Base-by-base conservation (phyloP, 2,797 vertebrate genomes). In the Clamator glandarius region DNA sequence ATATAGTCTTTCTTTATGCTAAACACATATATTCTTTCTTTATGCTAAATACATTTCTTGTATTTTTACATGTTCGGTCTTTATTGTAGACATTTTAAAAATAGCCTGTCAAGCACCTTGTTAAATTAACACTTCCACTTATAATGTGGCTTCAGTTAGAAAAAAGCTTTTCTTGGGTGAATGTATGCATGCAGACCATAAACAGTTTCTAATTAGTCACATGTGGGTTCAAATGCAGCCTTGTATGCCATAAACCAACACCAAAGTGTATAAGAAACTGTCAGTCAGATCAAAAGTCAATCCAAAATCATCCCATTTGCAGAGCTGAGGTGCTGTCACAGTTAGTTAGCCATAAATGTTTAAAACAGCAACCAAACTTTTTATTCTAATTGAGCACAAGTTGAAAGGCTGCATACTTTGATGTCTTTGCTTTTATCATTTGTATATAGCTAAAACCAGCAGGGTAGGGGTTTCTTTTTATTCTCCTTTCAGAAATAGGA, bases 261-360 rank as follows among this genome's bases (percentile, higher is more conserved):
- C 93, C 97, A 97, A 96, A 98, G 92, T 98, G 97, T 98, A 97
- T 98, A 98, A 97, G 97, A 94, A 98, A 96, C 97, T 97, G 97
- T 98, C 98, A 98, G 96, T 98, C 97, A 97, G 98, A 98, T 98
- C 98, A 98, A 98, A 98, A 98, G 97, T 98, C 97, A 97, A 97
- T 94, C 96, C 94, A 96, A 97, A 98, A 97, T 93, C 98, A 97
- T 98, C 96, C 97, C 76, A 18, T 97, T 98, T 97, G 97, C 97
- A 96, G 97, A 97, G 96, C 97, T 89, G 96, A 97, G 97, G 96
- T 96, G 95, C 96, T 98, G 98, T 98, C 98, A 98, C 96, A 98
- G 92, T 97, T 94, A 97, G 97, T 98, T 98, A 98, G 97, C 97
- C 95, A 96, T 50, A 97, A 98, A 98, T 98, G 97, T 98, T 98